Evolutionary conservation across 2,113 vertebrate species (phyloP), one percentile per base, ranked within the genome.

Genomic region (Cacatua alba): DNA sequence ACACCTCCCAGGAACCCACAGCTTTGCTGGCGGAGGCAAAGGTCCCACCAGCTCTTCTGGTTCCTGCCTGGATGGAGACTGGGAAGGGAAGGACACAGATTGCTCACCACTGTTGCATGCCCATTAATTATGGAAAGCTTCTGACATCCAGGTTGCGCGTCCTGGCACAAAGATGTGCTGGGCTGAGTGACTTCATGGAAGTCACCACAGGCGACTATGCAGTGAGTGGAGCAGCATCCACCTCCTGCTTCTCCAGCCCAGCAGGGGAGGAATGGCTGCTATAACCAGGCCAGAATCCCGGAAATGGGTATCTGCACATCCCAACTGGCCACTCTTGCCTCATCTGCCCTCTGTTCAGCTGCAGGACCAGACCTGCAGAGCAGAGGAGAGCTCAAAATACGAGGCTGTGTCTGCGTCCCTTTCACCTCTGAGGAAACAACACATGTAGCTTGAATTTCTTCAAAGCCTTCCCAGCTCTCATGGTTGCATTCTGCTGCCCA

Each of bases 181-280:
- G 41, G 13, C 48, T 53, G 59, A 9, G 17, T 4, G 37, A 29
- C 39, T 67, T 43, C 7, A 9, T 39, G 41, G 81, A 44, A 24
- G 25, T 15, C 41, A 31, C 44, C 12, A 0, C 0, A 4, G 28
- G 13, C 0, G 3, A 51, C 49, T 1, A 0, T 46, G n/a, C 43
- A 0, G 4, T 46, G 37, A 78, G 31, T 3, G 3, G 26, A 67
- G 39, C 35, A 43, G 4, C 35, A 29, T 6, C 55, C 49, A 23
- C 39, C 15, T 77, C 23, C 64, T 48, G 23, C 55, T 89, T 24
- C 49, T 69, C 44, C 81, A 71, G 35, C 44, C 43, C 1, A 3
- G 51, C 44, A 39, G 10, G 7, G 33, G 44, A 72, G 9, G 3
- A 6, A n/a, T 8, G 29, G 52, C 46, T 52, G 37, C 60, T 46